phyloP scores from a whole-genome alignment of 2,888 invertebrate species.

The Caenorhabditis macrosperma region DNA sequence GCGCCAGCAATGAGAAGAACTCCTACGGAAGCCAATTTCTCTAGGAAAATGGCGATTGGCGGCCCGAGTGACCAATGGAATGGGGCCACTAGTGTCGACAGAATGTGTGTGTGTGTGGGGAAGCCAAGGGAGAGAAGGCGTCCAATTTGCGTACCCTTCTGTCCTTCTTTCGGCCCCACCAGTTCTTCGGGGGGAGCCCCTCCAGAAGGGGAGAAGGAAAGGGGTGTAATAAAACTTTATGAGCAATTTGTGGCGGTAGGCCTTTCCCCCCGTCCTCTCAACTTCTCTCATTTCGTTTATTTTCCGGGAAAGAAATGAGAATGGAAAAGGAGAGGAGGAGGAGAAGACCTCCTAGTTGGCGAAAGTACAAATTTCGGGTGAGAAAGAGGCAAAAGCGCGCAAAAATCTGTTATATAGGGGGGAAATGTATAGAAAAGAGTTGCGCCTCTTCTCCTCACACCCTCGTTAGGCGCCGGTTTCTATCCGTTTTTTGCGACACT shows the following conservation, averaged over 20 bases:
- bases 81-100: no score
- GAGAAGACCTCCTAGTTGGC: no score
- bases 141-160: constrained; percentile 52
- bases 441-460: no score
- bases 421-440: no score
- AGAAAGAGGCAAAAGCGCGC: neutral
- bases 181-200: neutral
- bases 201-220: constrained; percentile 26
- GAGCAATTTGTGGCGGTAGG: constrained; percentile 51
- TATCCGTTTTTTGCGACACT: constrained; percentile 41
- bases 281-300: constrained; percentile 24
- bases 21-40: no score
- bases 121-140: constrained; percentile 26
- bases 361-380: no score
- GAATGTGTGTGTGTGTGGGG: no score
- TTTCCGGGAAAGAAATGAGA: no score
- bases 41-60: no score
- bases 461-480: constrained; percentile 1
- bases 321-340: neutral
- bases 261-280: neutral
- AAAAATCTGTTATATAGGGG: no score
- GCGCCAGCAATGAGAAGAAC: no score
- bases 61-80: no score
- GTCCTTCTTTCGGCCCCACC: neutral
- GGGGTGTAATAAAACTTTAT: constrained; percentile 55